Conservation (phyloP, 1,140 invertebrate species). For the Magallana angulata region DNA sequence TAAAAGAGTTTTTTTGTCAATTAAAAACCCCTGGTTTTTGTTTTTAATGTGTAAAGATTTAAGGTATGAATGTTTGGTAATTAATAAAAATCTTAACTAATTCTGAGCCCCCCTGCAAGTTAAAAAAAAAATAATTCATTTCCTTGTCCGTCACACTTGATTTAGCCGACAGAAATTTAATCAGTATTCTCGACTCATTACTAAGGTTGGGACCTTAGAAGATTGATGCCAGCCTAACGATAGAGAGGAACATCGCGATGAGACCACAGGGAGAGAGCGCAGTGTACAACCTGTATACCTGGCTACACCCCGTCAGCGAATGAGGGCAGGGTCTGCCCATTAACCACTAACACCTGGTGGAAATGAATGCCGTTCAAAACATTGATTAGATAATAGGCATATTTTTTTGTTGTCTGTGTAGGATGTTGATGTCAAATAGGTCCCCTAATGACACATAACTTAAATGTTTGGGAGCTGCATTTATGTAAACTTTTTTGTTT, state of each 20-base stretch:
- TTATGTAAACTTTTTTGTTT: neutral
- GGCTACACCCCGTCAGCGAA: neutral
- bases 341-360: conserved; percentile 29
- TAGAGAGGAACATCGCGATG: neutral
- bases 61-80: neutral
- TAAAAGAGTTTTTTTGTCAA: neutral
- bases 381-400: conserved; percentile 2
- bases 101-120: neutral
- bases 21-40: neutral
- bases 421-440: neutral
- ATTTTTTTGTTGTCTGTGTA: neutral
- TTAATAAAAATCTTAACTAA: conserved; percentile 5
- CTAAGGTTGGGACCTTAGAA: neutral
- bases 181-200: neutral
- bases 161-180: neutral
- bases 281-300: neutral
- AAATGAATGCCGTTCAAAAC: neutral
- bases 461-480: neutral
- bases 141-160: conserved; percentile 1
- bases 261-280: neutral
- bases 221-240: neutral
- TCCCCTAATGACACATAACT: neutral
- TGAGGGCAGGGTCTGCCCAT: neutral
- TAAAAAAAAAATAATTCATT: neutral
- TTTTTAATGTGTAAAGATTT: neutral